A percentile compares a stretch with the other conserved stretches of the same genome.
phyloP scores from a whole-genome alignment of 1,140 invertebrate species.

The Zaprionus capensis region DNA sequence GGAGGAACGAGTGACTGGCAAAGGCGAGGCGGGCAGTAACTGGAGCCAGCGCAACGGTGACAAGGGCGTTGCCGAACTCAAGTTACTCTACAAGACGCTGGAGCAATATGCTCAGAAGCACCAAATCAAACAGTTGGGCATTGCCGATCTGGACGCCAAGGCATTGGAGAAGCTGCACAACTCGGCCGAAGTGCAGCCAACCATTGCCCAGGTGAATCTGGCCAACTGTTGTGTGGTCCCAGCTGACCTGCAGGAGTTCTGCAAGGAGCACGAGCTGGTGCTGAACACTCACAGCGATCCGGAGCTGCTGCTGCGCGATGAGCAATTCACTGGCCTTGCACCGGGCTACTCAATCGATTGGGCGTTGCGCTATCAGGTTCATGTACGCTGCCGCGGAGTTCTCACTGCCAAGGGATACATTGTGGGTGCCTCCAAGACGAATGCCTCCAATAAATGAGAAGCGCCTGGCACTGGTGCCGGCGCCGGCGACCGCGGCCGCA shows the following conservation, averaged over 20 bases:
- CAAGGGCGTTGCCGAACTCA: conserved; percentile 85
- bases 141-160: conserved; percentile 94
- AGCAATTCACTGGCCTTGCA: conserved; percentile 61
- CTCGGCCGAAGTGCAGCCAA: conserved; percentile 93
- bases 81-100: conserved; percentile 85
- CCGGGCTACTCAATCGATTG: conserved; percentile 85
- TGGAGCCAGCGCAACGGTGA: conserved; percentile 84
- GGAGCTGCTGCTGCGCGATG: conserved; percentile 86
- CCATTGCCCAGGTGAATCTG: conserved; percentile 97
- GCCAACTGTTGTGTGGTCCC: conserved; percentile 98
- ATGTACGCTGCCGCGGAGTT: conserved; percentile 95
- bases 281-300: conserved; percentile 98
- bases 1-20: not conserved
- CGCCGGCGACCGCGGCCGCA: not conserved
- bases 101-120: conserved; percentile 70
- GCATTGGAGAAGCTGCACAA: conserved; percentile 91
- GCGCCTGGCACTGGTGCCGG: not conserved
- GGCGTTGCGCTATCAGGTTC: conserved; percentile 93
- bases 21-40: conserved; percentile 31
- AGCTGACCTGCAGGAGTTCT: conserved; percentile 94
- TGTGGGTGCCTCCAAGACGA: conserved; percentile 78
- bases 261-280: conserved; percentile 95
- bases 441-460: conserved; percentile 21
- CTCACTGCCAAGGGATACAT: conserved; percentile 94
- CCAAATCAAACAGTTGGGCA: conserved; percentile 90